These are phyloP conservation scores for Tachyglossus aculeatus DNA, from an alignment of 2,797 vertebrate genomes.

Conservation along the genomic window DNA sequence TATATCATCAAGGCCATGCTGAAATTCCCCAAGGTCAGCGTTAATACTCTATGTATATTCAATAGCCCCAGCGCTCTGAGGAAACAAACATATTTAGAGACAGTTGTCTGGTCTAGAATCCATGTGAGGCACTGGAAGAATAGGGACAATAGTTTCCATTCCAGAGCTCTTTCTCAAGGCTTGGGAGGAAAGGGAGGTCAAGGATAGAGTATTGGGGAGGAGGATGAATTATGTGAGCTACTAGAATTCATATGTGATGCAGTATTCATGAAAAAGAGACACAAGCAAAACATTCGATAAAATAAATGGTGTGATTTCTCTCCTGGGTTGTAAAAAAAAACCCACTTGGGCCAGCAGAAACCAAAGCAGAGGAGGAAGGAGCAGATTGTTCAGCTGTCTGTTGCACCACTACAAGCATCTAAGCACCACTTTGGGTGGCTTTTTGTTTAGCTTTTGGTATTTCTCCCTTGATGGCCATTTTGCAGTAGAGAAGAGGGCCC, in stretches of 20 bases:
- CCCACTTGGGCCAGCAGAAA: constrained; percentile 4
- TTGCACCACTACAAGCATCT: background rate
- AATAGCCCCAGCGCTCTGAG: constrained; percentile 33
- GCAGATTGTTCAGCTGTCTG: background rate
- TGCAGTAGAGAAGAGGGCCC: too few species aligned
- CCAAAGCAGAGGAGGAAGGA: background rate
- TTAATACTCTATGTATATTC: constrained; percentile 56
- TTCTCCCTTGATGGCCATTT: background rate
- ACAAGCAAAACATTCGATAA: background rate
- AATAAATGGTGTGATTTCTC: background rate
- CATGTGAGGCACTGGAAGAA: constrained; percentile 44
- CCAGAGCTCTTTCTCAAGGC: background rate
- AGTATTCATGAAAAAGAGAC: background rate
- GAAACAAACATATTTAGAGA: constrained; percentile 27
- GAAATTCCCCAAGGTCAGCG: constrained; percentile 41
- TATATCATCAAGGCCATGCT: constrained; percentile 76
- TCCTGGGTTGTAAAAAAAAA: background rate
- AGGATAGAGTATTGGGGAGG: background rate
- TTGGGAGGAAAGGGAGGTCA: background rate
- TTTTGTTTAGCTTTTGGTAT: background rate
- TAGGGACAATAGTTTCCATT: background rate
- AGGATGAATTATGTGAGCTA: background rate
- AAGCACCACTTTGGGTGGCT: background rate
- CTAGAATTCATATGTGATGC: background rate
- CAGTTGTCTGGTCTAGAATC: constrained; percentile 46